These are phyloP conservation scores for Electrona antarctica DNA, from an alignment of 2,113 vertebrate species.

Conservation along the genomic window DNA sequence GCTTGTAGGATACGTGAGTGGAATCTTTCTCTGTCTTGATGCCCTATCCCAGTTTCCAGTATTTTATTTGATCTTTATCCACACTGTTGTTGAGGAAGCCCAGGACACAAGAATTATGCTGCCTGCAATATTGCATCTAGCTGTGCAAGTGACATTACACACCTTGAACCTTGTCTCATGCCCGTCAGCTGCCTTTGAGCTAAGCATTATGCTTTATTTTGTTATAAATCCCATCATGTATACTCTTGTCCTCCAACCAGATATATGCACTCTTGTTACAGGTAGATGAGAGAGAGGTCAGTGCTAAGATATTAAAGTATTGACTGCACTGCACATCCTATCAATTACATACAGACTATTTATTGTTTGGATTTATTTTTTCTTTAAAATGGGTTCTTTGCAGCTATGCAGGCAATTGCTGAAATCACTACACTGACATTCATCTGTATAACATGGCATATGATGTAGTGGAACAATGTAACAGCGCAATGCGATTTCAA, in stretches of 20 bases:
- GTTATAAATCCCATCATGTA: neutral
- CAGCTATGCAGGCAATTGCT: constrained; percentile 10
- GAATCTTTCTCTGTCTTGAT: too few relatives aligned
- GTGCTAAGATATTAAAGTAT: neutral
- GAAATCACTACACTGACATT: constrained; percentile 14
- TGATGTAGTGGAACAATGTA: constrained; percentile 37
- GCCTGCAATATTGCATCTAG: too few relatives aligned
- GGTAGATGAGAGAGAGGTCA: neutral
- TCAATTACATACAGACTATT: neutral
- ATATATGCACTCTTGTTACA: neutral
- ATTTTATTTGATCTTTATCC: too few relatives aligned
- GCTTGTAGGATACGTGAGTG: neutral
- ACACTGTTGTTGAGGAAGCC: too few relatives aligned
- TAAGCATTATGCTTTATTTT: neutral
- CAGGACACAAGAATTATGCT: too few relatives aligned
- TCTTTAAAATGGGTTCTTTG: constrained; percentile 19
- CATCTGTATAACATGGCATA: constrained; percentile 34
- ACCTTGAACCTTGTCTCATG: too few relatives aligned
- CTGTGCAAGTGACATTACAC: too few relatives aligned
- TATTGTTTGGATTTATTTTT: constrained; percentile 1
- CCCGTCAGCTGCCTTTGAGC: neutral
- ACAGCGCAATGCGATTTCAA: constrained; percentile 53
- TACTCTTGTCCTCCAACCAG: neutral
- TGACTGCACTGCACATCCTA: neutral
- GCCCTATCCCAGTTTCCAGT: too few relatives aligned